phyloP scores from a whole-genome alignment of 2,113 vertebrate genomes.

The Apteryx owenii region DNA sequence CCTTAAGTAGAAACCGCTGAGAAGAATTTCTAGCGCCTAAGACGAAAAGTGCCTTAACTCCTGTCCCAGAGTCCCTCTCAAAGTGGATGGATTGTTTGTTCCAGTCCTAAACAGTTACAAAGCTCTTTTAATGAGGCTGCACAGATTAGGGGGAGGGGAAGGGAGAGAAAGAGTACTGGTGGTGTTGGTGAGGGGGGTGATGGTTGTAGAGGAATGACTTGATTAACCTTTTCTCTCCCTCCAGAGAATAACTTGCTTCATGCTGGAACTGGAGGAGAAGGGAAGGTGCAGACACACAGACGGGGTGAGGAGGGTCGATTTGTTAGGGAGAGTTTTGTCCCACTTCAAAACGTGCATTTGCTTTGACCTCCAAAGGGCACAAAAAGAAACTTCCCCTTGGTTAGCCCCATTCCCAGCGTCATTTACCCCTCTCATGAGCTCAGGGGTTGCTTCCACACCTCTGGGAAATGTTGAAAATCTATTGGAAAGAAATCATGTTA shows the following conservation, averaged over 20 bases:
- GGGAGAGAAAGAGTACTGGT: constrained; percentile 56
- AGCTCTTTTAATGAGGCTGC: constrained; percentile 78
- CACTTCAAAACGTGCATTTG: not conserved
- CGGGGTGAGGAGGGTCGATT: not conserved
- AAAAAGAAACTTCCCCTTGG: not conserved
- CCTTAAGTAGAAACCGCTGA: constrained; percentile 58
- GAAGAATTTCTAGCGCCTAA: constrained; percentile 63
- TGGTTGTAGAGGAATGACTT: constrained; percentile 44
- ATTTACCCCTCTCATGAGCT: not conserved
- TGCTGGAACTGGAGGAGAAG: not conserved
- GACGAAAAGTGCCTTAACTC: constrained; percentile 75
- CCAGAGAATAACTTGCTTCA: not conserved
- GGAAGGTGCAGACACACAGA: not conserved
- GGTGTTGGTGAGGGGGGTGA: constrained; percentile 57
- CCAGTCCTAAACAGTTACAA: constrained; percentile 78
- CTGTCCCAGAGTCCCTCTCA: constrained; percentile 69
- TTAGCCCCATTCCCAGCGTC: not conserved
- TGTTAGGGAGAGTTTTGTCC: not conserved
- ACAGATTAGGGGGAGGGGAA: constrained; percentile 77
- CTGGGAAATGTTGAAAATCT: constrained; percentile 35
- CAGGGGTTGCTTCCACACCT: not conserved
- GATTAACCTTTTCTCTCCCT: constrained; percentile 76
- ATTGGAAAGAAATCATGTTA: constrained; percentile 1
- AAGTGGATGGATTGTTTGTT: constrained; percentile 75
- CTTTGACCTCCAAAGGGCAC: not conserved